Base-by-base conservation (phyloP, 2,888 invertebrate species). In the Alviniconcha strummeri region DNA sequence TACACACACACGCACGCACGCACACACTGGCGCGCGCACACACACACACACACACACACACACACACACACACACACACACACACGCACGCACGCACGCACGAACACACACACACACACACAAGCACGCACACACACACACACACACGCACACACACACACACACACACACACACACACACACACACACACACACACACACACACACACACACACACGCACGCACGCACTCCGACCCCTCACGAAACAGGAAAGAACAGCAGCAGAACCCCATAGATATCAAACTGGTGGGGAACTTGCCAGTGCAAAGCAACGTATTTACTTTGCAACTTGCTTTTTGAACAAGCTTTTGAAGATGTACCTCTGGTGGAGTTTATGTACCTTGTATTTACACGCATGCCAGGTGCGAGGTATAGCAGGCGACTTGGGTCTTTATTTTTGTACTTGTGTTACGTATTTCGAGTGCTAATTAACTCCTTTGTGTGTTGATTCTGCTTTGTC, bases 41-140 rank as follows among this genome's bases (percentile, higher is more conserved):
- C 69, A 69, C 69, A 69, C 69, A 36, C 72, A 72, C 72, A 17
- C 72, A 72, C 72, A 19, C 72, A 72, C 36, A 19, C 6, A 72
- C 36, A 72, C 36, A 72, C 72, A 72, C 36, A 72, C 36, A 72
- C 36, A 72, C 36, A 72, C 72, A 72, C 36, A 72, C 72, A 72
- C 36, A 72, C 72, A 52, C 72, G 36, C 36, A 72, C 72, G 36
- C 36, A 72, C 72, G 5, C 15, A 72, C 15, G 15, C 13, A 36
- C 15, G 1, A 9, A 5, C 5, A 36, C 15, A 5, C 15, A 7
- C 15, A 52, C 13, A 36, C 15, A 19, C 7, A 72, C 36, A 72
- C 36, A 36, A 5, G 36, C 4, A 72, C 6, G 36, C 19, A 60
- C 60, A 60, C 8, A 60, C 7, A 64, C 64, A 64, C 9, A 64